Evolutionary conservation across 2,797 vertebrate genomes (phyloP).

Genomic region (Halcyon smyrnensis): DNA sequence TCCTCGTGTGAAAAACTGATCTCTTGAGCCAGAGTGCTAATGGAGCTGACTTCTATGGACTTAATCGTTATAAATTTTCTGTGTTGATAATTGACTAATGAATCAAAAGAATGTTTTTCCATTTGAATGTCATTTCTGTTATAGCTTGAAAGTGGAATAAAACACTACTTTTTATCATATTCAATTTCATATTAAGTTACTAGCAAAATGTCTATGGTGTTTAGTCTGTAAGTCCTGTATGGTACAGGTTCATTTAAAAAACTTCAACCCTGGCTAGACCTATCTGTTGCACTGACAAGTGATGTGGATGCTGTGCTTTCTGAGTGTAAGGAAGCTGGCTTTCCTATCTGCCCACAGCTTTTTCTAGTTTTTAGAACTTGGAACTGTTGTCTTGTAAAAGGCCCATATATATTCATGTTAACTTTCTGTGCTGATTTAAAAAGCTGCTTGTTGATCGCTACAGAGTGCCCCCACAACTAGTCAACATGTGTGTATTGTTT

Average conservation of each 20-base stretch:
- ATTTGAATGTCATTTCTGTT: background rate
- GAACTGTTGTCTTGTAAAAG: background rate
- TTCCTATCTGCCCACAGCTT: background rate
- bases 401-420: background rate
- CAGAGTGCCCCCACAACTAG: background rate
- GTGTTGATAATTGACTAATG: background rate
- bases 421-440: background rate
- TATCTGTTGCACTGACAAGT: background rate
- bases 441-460: background rate
- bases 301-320: background rate
- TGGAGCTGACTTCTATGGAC: background rate
- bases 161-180: background rate
- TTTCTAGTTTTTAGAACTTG: background rate
- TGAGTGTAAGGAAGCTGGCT: background rate
- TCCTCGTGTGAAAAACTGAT: background rate
- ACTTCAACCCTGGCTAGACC: background rate
- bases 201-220: background rate
- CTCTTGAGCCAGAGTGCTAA: background rate
- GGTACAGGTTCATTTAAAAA: background rate
- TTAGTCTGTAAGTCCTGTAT: background rate
- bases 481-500: background rate
- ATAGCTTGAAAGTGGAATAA: background rate
- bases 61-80: background rate
- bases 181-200: background rate
- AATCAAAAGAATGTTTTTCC: background rate